Evolutionary conservation across 2,888 invertebrate species (phyloP), one percentile per base, ranked within the genome.

Genomic region (Ctenicera cuprea): DNA sequence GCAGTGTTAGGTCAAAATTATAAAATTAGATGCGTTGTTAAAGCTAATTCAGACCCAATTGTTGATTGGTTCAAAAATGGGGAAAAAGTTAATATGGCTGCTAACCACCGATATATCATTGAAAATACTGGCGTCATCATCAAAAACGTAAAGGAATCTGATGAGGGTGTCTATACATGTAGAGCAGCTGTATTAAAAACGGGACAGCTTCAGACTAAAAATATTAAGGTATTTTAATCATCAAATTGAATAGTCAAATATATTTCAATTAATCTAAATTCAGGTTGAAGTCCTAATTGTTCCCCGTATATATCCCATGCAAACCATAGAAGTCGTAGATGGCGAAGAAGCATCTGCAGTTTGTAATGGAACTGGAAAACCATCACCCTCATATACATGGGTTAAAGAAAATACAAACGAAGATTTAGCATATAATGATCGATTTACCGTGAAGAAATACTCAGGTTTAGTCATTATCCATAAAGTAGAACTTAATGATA

Each of bases 111-210:
- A 84, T 95, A 94, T 82, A 90, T 95, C 12, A 91, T 94, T 68
- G 92, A 93, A 79, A 88, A 92, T 0, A 93, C 95, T 79, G 95
- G 95, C 0, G 87, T 97, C 11, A 87, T 93, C 71, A 95, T 97
- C 74, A 92, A 92, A 79, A 92, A 93, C 79, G 93, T 96, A 0
- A 90, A 91, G 78, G 94, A 94, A 85, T 91, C 92, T 14, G 96
- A 97, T 82, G 96, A 96, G 83, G 97, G 96, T 0, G 90, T 92
- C 9, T 97, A 97, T 85, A 94, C 93, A 3, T 97, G 97, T 83
- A 91, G 95, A 54, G 97, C 96, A n/a, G 92, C 94, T 45, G 96
- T 96, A 0, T 90, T 92, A 14, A 90, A 91, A 76, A 95, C 95
- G 43, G 97, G 96, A 48, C 93, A 95, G 84, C 89, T 95, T 4